Evolutionary conservation across 2,113 vertebrate species (phyloP), one percentile per base, ranked within the genome.

Genomic region (Microtus pennsylvanicus): DNA sequence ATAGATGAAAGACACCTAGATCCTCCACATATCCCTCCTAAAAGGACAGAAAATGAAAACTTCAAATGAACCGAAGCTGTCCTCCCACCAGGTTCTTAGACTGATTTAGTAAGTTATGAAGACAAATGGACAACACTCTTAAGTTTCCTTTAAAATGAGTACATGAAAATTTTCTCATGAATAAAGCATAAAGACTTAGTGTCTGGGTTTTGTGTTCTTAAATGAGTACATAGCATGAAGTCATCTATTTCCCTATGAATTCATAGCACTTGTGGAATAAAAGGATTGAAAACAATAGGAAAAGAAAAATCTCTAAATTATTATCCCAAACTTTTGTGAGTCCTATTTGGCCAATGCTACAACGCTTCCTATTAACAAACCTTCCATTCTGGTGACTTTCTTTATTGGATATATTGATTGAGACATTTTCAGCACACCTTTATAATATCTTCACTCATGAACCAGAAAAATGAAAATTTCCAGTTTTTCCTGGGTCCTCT

Each of bases 1-100:
- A 82, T 87, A 95, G 89, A 96, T 89, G 74, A 96, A 95, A 95
- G 93, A 89, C 52, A 81, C 78, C 22, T 89, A 91, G 67, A 86
- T 86, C 35, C 28, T 91, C n/a, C 69, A 87, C 7, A 97, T 93
- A 80, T 83, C 74, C 70, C 38, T 63, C 90, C 52, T 30, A 55
- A 69, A 88, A 45, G 45, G 52, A 38, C 13, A 58, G 6, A n/a
- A 67, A 50, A 69, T 19, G 14, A 89, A 93, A 76, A 19, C 70
- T 85, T 95, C n/a, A 74, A 91, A 50, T 92, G 67, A 76, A 22
- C 58, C 92, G 3, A 88, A 89, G 63, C 87, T 19, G 76, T 16
- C 47, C 87, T 21, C 19, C 14, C 5, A 75, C 7, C 26, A 19
- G 4, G 24, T 65, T 50, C 78, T 81, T 24, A 96, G 94, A 87